phyloP scores from a whole-genome alignment of 2,888 invertebrate species.

The Acrocyrtus sp. region DNA sequence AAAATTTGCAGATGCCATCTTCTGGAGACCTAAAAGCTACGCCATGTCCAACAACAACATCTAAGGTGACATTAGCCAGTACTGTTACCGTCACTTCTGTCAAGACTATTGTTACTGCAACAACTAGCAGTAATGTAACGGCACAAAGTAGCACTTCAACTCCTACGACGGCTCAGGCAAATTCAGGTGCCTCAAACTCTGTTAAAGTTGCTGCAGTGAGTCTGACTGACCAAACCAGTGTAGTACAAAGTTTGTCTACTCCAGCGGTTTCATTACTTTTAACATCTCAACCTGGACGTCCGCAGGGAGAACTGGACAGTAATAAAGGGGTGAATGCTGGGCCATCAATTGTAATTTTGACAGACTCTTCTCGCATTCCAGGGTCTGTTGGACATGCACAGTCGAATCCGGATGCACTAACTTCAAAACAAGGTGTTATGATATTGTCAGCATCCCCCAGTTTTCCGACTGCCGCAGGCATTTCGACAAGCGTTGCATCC shows the following conservation, averaged over 20 bases:
- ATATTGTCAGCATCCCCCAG: slow-evolving; percentile 12
- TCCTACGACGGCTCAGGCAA: neutral
- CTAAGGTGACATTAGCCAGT: neutral
- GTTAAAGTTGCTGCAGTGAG: neutral
- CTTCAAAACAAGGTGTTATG: slow-evolving; percentile 7
- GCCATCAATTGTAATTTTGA: slow-evolving; percentile 36
- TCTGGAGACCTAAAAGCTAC: no score
- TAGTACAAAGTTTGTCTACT: slow-evolving; percentile 3
- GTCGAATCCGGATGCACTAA: neutral
- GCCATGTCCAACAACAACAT: no score
- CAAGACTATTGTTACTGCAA: neutral
- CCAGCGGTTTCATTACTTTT: slow-evolving; percentile 19
- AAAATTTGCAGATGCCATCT: no score
- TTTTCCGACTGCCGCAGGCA: neutral
- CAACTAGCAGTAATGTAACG: neutral
- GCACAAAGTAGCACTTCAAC: no score
- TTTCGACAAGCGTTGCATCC: neutral
- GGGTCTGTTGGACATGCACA: slow-evolving; percentile 14
- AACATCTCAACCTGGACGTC: slow-evolving; percentile 6
- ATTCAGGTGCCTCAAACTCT: neutral
- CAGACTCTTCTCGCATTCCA: slow-evolving; percentile 26
- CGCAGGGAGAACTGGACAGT: neutral
- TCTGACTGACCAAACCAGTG: neutral
- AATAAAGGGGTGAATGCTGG: neutral
- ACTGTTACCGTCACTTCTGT: neutral